Percentiles rank a stretch among this genome's conserved stretches.
Conservation (phyloP, 2,888 invertebrate genomes). For the Euzetes globulus region DNA sequence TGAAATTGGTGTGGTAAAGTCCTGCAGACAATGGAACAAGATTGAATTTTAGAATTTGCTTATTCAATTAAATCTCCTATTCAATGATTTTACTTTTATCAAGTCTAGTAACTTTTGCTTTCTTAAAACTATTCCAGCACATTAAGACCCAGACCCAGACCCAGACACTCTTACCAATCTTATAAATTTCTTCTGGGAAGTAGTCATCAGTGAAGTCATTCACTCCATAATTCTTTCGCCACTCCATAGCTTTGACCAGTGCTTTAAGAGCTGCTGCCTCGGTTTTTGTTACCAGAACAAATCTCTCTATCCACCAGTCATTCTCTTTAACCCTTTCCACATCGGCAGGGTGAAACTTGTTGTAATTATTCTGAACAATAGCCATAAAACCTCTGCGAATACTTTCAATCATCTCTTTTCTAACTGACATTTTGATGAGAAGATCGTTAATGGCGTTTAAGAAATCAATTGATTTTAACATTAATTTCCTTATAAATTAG, state of each 20-base stretch:
- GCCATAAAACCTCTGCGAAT: slow-evolving; percentile 2
- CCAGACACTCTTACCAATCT: slow-evolving; percentile 26
- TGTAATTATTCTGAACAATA: neutral
- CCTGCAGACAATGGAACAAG: no score
- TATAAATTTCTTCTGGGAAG: slow-evolving; percentile 36
- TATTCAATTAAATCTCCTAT: neutral
- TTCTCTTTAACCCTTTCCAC: slow-evolving; percentile 22
- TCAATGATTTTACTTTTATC: slow-evolving; percentile 9
- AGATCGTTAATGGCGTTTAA: no score
- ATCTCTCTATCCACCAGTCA: slow-evolving; percentile 33
- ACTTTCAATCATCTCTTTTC: slow-evolving; percentile 20
- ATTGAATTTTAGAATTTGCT: no score
- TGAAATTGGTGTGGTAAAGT: neutral
- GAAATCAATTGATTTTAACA: no score
- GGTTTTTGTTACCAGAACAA: slow-evolving; percentile 22
- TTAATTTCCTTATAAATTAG: no score
- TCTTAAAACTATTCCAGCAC: no score
- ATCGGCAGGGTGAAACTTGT: slow-evolving; percentile 26
- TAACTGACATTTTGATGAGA: slow-evolving; percentile 17
- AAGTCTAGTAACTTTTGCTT: no score
- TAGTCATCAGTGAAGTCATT: slow-evolving; percentile 14
- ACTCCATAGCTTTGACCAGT: slow-evolving; percentile 26
- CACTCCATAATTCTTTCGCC: slow-evolving; percentile 32
- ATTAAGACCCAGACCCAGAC: no score
- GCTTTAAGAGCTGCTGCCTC: slow-evolving; percentile 19